These are phyloP conservation scores for Diacarnus erythraeanus DNA, from an alignment of 37 sponge, comb jelly and placozoan species.

Conservation along the genomic window DNA sequence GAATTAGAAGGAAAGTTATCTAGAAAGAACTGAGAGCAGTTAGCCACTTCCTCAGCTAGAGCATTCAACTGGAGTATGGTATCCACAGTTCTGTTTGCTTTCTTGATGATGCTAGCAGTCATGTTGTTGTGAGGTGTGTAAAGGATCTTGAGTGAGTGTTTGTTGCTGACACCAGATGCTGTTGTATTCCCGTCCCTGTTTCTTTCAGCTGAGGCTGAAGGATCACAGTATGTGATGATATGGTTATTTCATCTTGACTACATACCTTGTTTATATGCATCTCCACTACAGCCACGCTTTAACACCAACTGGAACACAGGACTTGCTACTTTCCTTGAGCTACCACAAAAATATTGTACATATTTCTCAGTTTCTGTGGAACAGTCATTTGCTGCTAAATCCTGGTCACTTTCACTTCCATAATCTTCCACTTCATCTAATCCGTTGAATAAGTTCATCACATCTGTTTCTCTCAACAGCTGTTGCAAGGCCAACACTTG, in stretches of 20 bases:
- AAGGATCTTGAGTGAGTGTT: conserved; percentile 71
- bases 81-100: conserved; percentile 62
- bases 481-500: not conserved
- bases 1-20: conserved; percentile 32
- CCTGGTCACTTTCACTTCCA: not conserved
- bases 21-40: conserved; percentile 54
- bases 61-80: conserved; percentile 14
- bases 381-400: no score
- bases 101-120: conserved; percentile 44
- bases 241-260: no score
- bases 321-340: not conserved
- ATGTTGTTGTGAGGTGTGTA: conserved; percentile 50
- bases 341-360: not conserved
- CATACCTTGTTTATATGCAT: no score
- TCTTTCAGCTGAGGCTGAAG: no score
- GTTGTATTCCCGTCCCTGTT: no score
- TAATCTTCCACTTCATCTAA: not conserved
- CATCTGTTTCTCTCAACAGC: not conserved
- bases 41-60: conserved; percentile 13
- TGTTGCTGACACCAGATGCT: no score
- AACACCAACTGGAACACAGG: not conserved
- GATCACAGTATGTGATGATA: no score
- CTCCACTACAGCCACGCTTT: not conserved
- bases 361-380: not conserved
- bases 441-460: not conserved